Conservation (phyloP, 2,113 vertebrate genomes). For the Petaurus breviceps region DNA sequence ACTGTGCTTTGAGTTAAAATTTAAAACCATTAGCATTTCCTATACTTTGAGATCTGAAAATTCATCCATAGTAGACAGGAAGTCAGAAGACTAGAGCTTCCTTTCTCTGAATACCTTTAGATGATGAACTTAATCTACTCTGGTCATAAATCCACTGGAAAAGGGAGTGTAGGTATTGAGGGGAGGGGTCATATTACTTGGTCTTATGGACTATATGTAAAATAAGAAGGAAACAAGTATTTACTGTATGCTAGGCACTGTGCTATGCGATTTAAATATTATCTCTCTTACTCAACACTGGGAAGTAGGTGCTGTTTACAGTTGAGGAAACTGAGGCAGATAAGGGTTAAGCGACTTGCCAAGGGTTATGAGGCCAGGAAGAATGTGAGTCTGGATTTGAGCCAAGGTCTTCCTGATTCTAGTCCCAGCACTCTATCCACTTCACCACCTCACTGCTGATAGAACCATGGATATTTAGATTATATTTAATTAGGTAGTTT, state of each 20-base stretch:
- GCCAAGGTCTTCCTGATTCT: not conserved
- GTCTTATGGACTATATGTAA: not conserved
- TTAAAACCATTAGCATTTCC: not conserved
- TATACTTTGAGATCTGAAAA: not conserved
- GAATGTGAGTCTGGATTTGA: not conserved
- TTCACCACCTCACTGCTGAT: not conserved
- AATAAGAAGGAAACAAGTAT: not conserved
- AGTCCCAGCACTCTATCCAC: not conserved
- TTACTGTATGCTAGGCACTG: not conserved
- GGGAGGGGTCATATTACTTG: not conserved
- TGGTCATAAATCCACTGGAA: not conserved
- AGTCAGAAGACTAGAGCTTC: not conserved
- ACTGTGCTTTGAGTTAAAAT: not conserved
- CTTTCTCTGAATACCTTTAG: not conserved
- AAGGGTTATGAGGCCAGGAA: not conserved
- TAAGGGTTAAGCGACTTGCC: not conserved
- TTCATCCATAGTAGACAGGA: not conserved
- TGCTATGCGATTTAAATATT: not conserved
- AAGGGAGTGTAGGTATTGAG: not conserved
- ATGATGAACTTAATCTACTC: not conserved
- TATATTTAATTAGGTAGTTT: not conserved
- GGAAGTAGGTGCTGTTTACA: not conserved
- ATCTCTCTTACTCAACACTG: not conserved
- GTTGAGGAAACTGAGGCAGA: not conserved
- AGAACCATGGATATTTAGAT: not conserved